Evolutionary conservation across 2,888 invertebrate genomes (phyloP).

Genomic region (Craniophora ligustri): DNA sequence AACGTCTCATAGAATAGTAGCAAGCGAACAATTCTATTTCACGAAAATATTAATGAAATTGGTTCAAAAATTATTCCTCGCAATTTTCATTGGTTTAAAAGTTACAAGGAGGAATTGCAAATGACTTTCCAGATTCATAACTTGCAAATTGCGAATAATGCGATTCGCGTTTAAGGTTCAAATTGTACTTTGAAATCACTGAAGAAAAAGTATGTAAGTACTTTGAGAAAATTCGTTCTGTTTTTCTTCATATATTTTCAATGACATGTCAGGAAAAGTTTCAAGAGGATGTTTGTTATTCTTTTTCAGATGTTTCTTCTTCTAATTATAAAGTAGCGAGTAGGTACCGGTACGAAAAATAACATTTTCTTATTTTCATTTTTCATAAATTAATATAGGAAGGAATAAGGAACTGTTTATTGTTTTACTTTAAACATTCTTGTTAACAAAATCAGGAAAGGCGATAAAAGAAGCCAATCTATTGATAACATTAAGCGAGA

Average conservation of each 20-base stretch:
- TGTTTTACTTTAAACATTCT: background rate
- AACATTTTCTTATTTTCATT: too few relatives aligned
- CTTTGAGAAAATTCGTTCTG: background rate
- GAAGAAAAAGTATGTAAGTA: constrained; percentile 12
- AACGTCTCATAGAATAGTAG: background rate
- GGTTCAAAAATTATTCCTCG: constrained; percentile 1
- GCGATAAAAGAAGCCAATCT: background rate
- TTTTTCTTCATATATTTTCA: background rate
- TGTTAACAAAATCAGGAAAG: background rate
- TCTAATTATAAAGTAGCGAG: background rate
- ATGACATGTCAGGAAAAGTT: background rate
- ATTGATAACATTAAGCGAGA: constrained; percentile 6
- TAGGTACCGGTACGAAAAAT: too few relatives aligned
- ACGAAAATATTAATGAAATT: background rate
- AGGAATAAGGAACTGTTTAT: too few relatives aligned
- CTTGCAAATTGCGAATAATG: constrained; percentile 31
- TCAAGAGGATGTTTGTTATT: background rate
- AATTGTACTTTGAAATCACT: constrained; percentile 10
- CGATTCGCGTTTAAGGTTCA: constrained; percentile 25
- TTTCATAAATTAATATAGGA: too few relatives aligned
- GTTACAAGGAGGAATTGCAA: constrained; percentile 31
- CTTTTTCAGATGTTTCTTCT: background rate
- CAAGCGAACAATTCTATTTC: too few relatives aligned
- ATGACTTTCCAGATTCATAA: constrained; percentile 39
- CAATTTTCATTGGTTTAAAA: constrained; percentile 25